These are phyloP conservation scores for Vanessa atalanta DNA, from an alignment of 1,140 invertebrate species.

Conservation along the genomic window DNA sequence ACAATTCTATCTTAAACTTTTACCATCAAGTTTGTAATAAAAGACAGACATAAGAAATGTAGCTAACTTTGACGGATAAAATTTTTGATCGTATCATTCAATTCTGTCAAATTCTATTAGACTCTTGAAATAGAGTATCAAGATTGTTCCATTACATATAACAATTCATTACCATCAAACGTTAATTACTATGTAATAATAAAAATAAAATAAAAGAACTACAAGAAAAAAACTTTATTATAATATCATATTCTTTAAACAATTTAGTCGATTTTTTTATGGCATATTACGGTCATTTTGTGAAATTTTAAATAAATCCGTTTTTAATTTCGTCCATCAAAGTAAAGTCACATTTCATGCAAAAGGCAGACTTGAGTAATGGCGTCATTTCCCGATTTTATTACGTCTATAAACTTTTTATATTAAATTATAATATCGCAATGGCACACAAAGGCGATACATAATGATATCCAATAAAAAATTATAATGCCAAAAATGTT, in stretches of 20 bases:
- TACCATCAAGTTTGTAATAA: background rate
- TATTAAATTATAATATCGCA: slow-evolving; percentile 20
- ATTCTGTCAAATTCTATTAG: background rate
- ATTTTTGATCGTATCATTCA: background rate
- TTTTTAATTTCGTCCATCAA: slow-evolving; percentile 20
- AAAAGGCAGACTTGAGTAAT: slow-evolving; percentile 23
- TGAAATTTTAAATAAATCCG: background rate
- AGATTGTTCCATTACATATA: background rate
- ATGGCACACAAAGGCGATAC: background rate
- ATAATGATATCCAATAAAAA: too few relatives aligned
- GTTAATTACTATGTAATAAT: too few relatives aligned
- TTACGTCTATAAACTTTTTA: slow-evolving; percentile 29
- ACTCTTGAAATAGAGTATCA: background rate
- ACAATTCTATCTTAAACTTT: background rate
- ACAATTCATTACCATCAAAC: background rate
- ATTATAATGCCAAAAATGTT: too few relatives aligned
- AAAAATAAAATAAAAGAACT: too few relatives aligned
- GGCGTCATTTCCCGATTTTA: slow-evolving; percentile 28
- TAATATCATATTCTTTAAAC: background rate
- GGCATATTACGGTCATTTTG: background rate
- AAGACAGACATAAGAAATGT: background rate
- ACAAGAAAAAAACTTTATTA: too few relatives aligned
- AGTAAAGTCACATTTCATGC: slow-evolving; percentile 15
- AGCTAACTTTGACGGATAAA: background rate
- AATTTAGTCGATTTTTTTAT: background rate